These are phyloP conservation scores for Marisa cornuarietis DNA, from an alignment of 1,140 invertebrate species.

Conservation along the genomic window DNA sequence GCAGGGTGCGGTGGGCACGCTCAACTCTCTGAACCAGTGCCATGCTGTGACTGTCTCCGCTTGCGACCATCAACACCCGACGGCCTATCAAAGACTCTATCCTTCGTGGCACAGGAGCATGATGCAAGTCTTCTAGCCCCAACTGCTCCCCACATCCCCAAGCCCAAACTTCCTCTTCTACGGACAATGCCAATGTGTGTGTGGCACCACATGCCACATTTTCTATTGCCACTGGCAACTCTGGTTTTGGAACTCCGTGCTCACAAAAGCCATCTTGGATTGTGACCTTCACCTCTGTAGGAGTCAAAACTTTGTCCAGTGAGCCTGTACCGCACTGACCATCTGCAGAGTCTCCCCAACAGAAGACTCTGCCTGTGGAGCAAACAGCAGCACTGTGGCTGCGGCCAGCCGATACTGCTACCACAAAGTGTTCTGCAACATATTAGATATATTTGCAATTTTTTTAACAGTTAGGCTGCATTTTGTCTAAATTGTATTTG, in stretches of 20 bases:
- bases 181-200: constrained; percentile 86
- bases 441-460: neutral
- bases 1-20: constrained; percentile 60
- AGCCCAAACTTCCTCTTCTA: constrained; percentile 82
- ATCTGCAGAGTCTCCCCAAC: constrained; percentile 58
- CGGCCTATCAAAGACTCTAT: constrained; percentile 77
- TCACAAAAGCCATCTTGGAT: constrained; percentile 40
- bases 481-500: no score
- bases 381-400: constrained; percentile 58
- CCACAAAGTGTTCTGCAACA: constrained; percentile 48
- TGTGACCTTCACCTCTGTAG: constrained; percentile 42
- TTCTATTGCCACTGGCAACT: constrained; percentile 28
- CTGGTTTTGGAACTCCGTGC: constrained; percentile 43
- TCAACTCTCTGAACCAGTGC: constrained; percentile 73
- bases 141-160: constrained; percentile 78
- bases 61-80: constrained; percentile 72
- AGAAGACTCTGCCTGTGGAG: constrained; percentile 48
- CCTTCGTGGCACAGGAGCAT: constrained; percentile 69
- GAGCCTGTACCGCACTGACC: constrained; percentile 57
- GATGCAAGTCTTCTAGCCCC: constrained; percentile 68
- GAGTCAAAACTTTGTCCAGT: constrained; percentile 39
- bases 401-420: constrained; percentile 55
- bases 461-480: no score
- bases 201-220: constrained; percentile 80
- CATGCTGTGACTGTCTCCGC: constrained; percentile 75